Evolutionary conservation across 2,113 vertebrate species (phyloP).

Genomic region (Odocoileus hemionus): DNA sequence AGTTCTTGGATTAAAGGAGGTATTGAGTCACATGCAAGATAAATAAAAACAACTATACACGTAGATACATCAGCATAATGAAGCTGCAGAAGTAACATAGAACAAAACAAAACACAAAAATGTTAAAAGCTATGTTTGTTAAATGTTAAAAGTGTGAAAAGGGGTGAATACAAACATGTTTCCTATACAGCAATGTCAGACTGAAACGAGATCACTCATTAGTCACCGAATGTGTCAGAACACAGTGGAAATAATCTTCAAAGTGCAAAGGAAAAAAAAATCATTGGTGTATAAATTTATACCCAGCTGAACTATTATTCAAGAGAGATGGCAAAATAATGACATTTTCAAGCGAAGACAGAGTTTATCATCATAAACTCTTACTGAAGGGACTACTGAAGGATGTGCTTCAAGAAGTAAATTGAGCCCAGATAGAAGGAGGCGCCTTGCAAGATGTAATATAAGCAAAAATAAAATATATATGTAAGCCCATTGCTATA

Average conservation of each 20-base stretch:
- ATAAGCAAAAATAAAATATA: neutral
- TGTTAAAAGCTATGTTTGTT: neutral
- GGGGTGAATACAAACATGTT: neutral
- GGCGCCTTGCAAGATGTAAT: neutral
- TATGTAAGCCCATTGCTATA: neutral
- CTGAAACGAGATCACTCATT: neutral
- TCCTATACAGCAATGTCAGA: neutral
- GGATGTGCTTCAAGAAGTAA: neutral
- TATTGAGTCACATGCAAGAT: neutral
- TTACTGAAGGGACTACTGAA: neutral
- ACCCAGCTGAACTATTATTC: neutral
- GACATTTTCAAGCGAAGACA: neutral
- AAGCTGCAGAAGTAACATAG: neutral
- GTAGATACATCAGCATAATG: neutral
- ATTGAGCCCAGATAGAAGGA: neutral
- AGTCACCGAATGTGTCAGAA: neutral
- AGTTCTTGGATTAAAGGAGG: neutral
- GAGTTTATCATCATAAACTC: neutral
- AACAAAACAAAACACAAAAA: neutral
- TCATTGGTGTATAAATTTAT: neutral
- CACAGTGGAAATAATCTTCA: neutral
- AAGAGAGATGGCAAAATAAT: neutral
- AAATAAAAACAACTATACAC: neutral
- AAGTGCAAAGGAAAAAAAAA: neutral
- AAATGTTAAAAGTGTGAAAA: neutral